Evolutionary conservation across 2,888 invertebrate species (phyloP).

Genomic region (Parelbella ahira): DNA sequence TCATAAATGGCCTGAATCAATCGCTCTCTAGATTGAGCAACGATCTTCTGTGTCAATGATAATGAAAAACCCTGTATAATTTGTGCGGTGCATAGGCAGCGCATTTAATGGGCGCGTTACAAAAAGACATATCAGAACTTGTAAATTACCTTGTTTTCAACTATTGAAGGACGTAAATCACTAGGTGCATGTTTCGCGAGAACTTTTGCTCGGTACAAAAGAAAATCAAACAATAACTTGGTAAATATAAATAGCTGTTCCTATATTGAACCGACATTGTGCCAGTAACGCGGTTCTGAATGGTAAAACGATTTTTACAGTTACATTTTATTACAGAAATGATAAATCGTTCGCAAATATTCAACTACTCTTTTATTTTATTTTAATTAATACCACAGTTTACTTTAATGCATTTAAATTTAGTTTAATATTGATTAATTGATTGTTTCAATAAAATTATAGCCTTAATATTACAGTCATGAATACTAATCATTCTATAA

Average conservation of each 20-base stretch:
- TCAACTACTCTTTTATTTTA: no score
- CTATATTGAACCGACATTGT: conserved; percentile 12
- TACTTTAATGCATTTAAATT: no score
- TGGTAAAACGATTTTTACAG: conserved; percentile 4
- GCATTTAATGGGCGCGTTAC: conserved; percentile 39
- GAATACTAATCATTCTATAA: no score
- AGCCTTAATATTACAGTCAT: no score
- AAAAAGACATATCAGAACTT: conserved; percentile 21
- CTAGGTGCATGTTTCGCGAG: conserved; percentile 8
- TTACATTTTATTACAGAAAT: conserved; percentile 2
- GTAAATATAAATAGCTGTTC: conserved; percentile 11
- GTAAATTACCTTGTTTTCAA: conserved; percentile 12
- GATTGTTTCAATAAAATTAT: no score
- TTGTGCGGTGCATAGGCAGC: conserved; percentile 66
- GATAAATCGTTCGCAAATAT: no score
- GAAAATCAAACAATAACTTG: conserved; percentile 7
- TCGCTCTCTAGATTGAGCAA: conserved; percentile 73
- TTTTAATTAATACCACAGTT: no score
- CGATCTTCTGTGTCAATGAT: conserved; percentile 77
- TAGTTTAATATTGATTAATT: no score
- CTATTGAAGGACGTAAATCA: conserved; percentile 10
- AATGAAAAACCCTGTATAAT: conserved; percentile 73
- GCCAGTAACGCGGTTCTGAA: conserved; percentile 1
- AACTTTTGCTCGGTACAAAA: conserved; percentile 14
- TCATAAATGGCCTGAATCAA: conserved; percentile 66